These are phyloP conservation scores for Callipepla californica DNA, from an alignment of 2,113 vertebrate species.

Conservation along the genomic window DNA sequence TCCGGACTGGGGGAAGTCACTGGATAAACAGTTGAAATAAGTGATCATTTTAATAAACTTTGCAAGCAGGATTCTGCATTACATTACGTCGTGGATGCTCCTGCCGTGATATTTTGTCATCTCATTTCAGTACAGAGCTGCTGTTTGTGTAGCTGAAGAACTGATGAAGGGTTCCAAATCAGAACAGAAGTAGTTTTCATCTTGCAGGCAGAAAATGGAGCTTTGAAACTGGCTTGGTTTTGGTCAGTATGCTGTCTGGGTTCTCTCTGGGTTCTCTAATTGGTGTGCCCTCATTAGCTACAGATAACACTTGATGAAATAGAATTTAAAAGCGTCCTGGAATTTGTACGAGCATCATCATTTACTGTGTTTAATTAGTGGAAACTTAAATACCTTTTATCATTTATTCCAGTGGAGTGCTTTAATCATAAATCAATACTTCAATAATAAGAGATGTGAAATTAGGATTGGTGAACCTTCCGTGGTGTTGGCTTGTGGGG, in stretches of 20 bases:
- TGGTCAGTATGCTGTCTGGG: background rate
- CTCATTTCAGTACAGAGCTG: background rate
- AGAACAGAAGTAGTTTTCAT: background rate
- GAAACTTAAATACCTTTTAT: background rate
- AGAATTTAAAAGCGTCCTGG: background rate
- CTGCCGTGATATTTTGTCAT: background rate
- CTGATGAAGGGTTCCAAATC: background rate
- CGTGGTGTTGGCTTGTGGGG: background rate
- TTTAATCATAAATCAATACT: too few species aligned
- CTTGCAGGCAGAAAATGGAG: background rate
- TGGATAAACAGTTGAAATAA: background rate
- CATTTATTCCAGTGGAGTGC: background rate
- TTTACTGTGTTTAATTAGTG: background rate
- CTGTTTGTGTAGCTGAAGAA: background rate
- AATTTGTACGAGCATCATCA: background rate
- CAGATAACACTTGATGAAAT: background rate
- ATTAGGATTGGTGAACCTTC: background rate
- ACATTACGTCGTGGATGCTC: fast-evolving
- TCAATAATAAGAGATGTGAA: too few species aligned
- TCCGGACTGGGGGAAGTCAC: background rate
- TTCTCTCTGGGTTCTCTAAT: background rate
- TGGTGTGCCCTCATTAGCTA: background rate
- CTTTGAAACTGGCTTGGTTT: background rate
- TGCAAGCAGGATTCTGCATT: background rate
- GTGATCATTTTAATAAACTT: background rate